A percentile compares a stretch with the other conserved stretches of the same genome.
Conservation (phyloP, 2,113 vertebrate species). For the Hydrochoerus hydrochaeris region DNA sequence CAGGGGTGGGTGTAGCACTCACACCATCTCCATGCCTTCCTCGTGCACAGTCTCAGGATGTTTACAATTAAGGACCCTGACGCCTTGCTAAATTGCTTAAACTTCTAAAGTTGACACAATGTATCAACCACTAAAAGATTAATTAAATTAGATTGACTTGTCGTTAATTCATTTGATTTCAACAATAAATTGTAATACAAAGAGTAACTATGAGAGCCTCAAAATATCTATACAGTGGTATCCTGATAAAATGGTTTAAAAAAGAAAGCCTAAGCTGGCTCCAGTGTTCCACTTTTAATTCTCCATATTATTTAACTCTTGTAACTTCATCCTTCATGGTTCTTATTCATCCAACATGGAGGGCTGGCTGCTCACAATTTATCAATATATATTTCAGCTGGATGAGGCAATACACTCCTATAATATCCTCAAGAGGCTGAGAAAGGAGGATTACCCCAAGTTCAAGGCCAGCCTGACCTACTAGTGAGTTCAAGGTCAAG, state of each 20-base stretch:
- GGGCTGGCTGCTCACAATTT: not conserved
- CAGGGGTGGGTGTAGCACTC: too few relatives aligned
- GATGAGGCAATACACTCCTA: not conserved
- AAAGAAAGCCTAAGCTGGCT: not conserved
- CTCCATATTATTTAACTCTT: not conserved
- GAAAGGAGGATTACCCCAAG: not conserved
- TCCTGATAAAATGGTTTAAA: not conserved
- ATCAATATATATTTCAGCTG: not conserved
- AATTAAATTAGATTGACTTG: not conserved
- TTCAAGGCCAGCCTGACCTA: not conserved
- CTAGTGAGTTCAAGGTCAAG: not conserved
- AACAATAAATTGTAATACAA: not conserved
- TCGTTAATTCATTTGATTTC: slow-evolving; percentile 17
- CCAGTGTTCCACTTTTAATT: not conserved
- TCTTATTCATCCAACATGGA: not conserved
- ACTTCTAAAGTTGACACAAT: not conserved
- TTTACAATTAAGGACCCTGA: not conserved
- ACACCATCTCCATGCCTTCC: not conserved
- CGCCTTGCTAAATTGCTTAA: not conserved
- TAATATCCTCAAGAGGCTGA: not conserved
- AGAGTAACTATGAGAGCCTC: not conserved
- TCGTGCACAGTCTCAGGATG: not conserved
- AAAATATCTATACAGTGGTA: not conserved
- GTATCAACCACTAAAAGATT: not conserved
- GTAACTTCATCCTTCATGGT: not conserved